A percentile compares a stretch with the other conserved stretches of the same genome.
Evolutionary conservation across 2,797 vertebrate species (phyloP).

Genomic region (Coccyzus lansbergi): DNA sequence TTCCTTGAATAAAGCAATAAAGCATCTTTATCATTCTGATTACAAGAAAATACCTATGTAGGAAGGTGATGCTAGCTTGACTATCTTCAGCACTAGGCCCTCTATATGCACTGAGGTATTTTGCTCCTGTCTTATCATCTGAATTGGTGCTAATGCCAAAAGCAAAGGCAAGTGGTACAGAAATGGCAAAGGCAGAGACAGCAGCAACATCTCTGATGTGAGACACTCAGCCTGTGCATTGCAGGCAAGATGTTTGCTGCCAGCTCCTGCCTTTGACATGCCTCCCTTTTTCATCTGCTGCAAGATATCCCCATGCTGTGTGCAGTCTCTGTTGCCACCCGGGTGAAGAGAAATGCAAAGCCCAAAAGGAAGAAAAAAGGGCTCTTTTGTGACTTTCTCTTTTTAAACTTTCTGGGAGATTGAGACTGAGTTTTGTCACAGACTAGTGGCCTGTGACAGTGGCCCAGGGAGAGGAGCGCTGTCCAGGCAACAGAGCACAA

Average conservation of each 20-base stretch:
- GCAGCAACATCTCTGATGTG: background rate
- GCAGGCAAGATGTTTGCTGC: background rate
- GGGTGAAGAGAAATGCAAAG: slow-evolving; percentile 26
- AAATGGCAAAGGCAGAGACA: background rate
- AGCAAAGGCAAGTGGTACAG: no score
- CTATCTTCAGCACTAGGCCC: background rate
- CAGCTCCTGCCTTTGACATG: background rate
- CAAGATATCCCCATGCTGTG: background rate
- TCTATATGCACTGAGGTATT: background rate
- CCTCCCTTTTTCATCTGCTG: background rate
- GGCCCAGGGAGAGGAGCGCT: slow-evolving; percentile 41
- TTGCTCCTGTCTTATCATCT: background rate
- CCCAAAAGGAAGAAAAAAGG: background rate
- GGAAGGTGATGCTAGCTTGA: background rate
- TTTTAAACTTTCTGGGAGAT: slow-evolving; percentile 56
- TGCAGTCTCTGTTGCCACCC: background rate
- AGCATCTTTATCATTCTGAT: background rate
- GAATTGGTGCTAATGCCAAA: background rate
- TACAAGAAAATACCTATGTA: background rate
- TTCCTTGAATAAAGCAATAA: background rate
- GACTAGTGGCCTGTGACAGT: slow-evolving; percentile 63
- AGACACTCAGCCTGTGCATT: background rate
- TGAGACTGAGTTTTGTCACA: slow-evolving; percentile 69
- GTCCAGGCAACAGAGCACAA: slow-evolving; percentile 52
- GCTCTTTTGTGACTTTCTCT: slow-evolving; percentile 49